Evolutionary conservation across 2,113 vertebrate species (phyloP), one percentile per base, ranked within the genome.

Genomic region (Aptenodytes forsteri): DNA sequence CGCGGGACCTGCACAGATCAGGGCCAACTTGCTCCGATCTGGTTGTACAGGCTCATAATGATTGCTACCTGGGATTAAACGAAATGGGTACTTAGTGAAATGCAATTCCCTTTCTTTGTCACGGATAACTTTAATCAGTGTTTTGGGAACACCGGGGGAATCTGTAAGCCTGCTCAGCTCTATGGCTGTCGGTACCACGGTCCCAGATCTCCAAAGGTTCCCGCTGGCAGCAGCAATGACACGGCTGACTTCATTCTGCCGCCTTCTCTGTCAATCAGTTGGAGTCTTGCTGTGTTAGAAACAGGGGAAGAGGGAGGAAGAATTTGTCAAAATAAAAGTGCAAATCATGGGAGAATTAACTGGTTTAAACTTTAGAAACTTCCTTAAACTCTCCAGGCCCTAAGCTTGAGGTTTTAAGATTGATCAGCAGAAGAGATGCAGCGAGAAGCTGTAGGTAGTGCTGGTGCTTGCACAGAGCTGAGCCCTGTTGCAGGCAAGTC

Each of bases 31-130:
- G 64, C 76, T 87, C 76, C 83, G 76, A 89, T 90, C 59, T 71
- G 85, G 56, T 61, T 81, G 76, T 90, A 87, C 73, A 83, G 83
- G 77, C 76, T 89, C 72, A 19, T 56, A 72, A 67, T 34, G 84
- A 79, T 66, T 8, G 30, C 26, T 95, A 82, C 92, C 83, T 87
- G 62, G 94, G 83, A 87, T 89, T 96, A 84, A 94, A 89, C 12
- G 16, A 72, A 87, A 79, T 9, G 93, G 87, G 77, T 84, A 91
- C 95, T 93, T 94, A 80, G 73, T 27, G 89, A 85, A 93, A 85
- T 3, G 40, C 55, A 85, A 88, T 91, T 93, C 87, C 88, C 32
- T 84, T 85, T 85, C 91, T 95, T 85, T 94, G 89, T 58, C 87
- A 36, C 0, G 6, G 81, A 32, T 77, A 79, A 82, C 77, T 91